Percentiles rank a stretch among this genome's conserved stretches.
phyloP scores from a whole-genome alignment of 1,140 invertebrate species.

The Ericerus pela region DNA sequence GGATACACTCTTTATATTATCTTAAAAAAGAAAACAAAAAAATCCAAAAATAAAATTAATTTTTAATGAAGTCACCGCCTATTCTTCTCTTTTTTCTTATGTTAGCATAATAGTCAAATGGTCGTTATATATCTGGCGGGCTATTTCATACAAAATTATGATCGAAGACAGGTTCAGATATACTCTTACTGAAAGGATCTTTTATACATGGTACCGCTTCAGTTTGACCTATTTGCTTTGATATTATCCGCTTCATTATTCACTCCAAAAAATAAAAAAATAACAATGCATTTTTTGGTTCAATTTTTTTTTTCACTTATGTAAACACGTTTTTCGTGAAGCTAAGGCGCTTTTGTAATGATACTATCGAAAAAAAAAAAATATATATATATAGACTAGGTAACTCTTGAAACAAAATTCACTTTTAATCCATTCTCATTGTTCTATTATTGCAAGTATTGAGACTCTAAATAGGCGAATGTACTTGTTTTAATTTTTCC shows the following conservation, averaged over 20 bases:
- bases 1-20: too few species aligned
- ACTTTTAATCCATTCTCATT: too few species aligned
- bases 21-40: too few species aligned
- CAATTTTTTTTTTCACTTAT: slow-evolving; percentile 5
- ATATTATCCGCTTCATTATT: slow-evolving; percentile 11
- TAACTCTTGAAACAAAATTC: too few species aligned
- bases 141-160: too few species aligned
- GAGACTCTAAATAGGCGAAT: too few species aligned
- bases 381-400: too few species aligned
- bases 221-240: slow-evolving; percentile 5
- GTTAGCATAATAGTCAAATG: not conserved
- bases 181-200: too few species aligned
- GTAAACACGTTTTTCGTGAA: not conserved
- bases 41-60: slow-evolving; percentile 8
- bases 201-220: not conserved
- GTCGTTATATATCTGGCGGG: slow-evolving; percentile 8
- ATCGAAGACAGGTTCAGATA: too few species aligned
- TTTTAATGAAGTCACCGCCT: slow-evolving; percentile 1
- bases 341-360: not conserved
- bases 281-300: not conserved
- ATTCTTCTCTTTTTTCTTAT: not conserved
- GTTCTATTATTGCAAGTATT: too few species aligned
- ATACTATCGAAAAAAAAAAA: too few species aligned
- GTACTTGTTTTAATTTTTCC: too few species aligned
- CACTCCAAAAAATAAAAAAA: slow-evolving; percentile 6